Percentiles rank a stretch among this genome's conserved stretches.
These are phyloP conservation scores for Oophaga pumilio DNA, from an alignment of 2,113 vertebrate genomes.

Conservation along the genomic window DNA sequence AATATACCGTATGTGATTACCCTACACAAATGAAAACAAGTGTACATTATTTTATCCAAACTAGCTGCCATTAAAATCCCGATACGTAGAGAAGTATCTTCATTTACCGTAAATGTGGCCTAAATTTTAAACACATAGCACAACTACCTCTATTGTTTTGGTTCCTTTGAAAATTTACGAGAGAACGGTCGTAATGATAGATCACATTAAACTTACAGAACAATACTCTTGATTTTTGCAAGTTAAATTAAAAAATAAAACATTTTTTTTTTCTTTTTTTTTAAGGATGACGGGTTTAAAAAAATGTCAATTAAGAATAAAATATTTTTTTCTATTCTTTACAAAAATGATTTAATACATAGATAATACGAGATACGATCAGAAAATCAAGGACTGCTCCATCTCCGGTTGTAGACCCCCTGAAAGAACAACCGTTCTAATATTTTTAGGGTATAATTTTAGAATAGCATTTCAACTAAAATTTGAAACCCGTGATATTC, in stretches of 20 bases:
- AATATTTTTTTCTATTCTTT: slow-evolving; percentile 6
- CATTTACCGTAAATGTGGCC: slow-evolving; percentile 40
- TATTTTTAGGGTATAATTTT: no score
- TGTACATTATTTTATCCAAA: slow-evolving; percentile 27
- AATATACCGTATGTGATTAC: slow-evolving; percentile 20
- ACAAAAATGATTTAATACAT: slow-evolving; percentile 8
- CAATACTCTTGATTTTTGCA: slow-evolving; percentile 55
- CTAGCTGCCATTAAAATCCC: slow-evolving; percentile 27
- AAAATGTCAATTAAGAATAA: neutral
- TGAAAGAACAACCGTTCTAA: no score
- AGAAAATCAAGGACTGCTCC: neutral
- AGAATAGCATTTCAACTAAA: no score
- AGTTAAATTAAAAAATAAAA: slow-evolving; percentile 29
- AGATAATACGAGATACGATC: neutral
- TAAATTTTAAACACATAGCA: slow-evolving; percentile 40
- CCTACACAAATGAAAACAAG: slow-evolving; percentile 36
- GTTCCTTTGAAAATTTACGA: slow-evolving; percentile 25
- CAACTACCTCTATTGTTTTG: slow-evolving; percentile 57
- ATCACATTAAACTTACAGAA: slow-evolving; percentile 33
- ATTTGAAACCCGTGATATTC: no score
- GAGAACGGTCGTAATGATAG: slow-evolving; percentile 46
- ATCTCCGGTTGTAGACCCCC: no score
- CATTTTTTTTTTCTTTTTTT: neutral
- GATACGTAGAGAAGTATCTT: slow-evolving; percentile 28
- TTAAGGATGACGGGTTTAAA: neutral